Evolutionary conservation across 2,888 invertebrate genomes (phyloP).

Genomic region (Pollenia labialis): DNA sequence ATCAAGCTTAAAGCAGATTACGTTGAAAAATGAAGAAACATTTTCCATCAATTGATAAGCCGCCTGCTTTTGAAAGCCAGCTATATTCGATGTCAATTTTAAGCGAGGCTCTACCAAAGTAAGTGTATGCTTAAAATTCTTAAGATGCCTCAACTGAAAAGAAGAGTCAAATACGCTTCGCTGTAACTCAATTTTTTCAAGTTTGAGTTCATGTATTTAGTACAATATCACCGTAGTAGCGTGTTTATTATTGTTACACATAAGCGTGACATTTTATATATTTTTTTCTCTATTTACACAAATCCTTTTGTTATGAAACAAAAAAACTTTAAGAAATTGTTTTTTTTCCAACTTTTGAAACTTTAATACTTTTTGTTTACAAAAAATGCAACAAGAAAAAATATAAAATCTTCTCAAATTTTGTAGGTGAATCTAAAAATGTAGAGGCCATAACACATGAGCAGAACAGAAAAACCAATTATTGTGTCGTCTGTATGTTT

Average conservation of each 20-base stretch:
- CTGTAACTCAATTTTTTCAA: not conserved
- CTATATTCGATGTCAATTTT: too few species aligned
- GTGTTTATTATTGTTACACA: slow-evolving; percentile 28
- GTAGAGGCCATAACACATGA: slow-evolving; percentile 64
- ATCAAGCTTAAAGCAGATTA: too few species aligned
- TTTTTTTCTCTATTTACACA: not conserved
- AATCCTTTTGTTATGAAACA: slow-evolving; percentile 48
- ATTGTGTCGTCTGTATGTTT: not conserved
- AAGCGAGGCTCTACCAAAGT: too few species aligned
- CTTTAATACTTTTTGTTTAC: slow-evolving; percentile 34
- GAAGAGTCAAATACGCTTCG: not conserved
- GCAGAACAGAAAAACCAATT: slow-evolving; percentile 35
- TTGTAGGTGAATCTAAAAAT: slow-evolving; percentile 68
- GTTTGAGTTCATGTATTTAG: not conserved
- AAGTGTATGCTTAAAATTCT: too few species aligned
- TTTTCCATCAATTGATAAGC: too few species aligned
- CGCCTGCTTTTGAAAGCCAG: too few species aligned
- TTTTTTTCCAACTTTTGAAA: slow-evolving; percentile 22
- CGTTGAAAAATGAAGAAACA: too few species aligned
- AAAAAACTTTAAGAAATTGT: slow-evolving; percentile 33
- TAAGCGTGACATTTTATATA: slow-evolving; percentile 61
- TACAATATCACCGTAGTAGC: not conserved
- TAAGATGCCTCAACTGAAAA: too few species aligned
- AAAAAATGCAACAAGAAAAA: not conserved
- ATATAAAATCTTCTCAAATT: slow-evolving; percentile 41